A percentile compares a stretch with the other conserved stretches of the same genome.
Conservation (phyloP, 2,113 vertebrate genomes). For the Takifugu flavidus region DNA sequence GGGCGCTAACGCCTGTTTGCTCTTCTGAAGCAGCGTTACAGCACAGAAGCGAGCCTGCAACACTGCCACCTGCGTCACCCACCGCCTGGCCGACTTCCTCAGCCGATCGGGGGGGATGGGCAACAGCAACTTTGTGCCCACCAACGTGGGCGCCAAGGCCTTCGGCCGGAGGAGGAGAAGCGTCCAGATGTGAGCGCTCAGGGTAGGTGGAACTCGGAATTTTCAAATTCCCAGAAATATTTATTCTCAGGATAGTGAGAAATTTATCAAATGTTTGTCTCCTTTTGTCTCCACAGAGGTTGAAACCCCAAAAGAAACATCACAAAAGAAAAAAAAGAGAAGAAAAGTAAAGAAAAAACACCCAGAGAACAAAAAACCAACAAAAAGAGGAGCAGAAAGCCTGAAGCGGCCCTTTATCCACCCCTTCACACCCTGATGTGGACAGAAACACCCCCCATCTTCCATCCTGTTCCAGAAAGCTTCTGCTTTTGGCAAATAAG, state of each 20-base stretch:
- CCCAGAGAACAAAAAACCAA: neutral
- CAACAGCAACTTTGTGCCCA: constrained; percentile 86
- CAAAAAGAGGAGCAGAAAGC: constrained; percentile 16
- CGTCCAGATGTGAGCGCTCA: constrained; percentile 65
- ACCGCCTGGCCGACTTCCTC: constrained; percentile 90
- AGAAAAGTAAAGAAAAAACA: constrained; percentile 52
- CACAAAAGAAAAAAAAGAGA: constrained; percentile 67
- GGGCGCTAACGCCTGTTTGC: constrained; percentile 29
- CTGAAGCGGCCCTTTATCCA: constrained; percentile 56
- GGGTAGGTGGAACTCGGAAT: constrained; percentile 61
- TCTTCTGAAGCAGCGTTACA: constrained; percentile 78
- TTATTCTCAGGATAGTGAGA: too few relatives aligned
- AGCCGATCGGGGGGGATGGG: constrained; percentile 88
- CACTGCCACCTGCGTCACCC: constrained; percentile 94
- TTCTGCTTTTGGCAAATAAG: constrained; percentile 75
- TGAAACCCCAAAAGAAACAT: constrained; percentile 70
- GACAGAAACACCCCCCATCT: constrained; percentile 62
- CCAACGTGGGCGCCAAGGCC: constrained; percentile 86
- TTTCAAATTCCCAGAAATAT: too few relatives aligned
- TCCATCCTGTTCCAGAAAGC: constrained; percentile 66
- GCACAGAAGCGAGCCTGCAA: constrained; percentile 91
- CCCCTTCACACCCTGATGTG: constrained; percentile 48
- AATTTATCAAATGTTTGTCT: neutral
- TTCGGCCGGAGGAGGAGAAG: constrained; percentile 90
- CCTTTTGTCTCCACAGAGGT: constrained; percentile 62